Percentiles rank a stretch among this genome's conserved stretches.
Conservation (phyloP, 2,113 vertebrate species). For the Phalacrocorax carbo region DNA sequence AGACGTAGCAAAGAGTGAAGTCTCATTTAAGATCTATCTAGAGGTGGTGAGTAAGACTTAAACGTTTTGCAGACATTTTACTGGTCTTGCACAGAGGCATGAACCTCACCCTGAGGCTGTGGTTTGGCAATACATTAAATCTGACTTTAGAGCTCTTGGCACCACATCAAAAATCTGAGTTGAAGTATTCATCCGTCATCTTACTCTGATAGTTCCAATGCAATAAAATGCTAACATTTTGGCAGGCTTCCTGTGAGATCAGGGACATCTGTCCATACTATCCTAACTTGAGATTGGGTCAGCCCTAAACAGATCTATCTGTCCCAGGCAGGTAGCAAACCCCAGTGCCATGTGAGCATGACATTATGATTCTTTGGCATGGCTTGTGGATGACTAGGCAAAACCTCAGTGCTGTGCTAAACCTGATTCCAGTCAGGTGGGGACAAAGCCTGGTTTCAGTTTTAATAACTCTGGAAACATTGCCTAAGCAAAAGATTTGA, state of each 20-base stretch:
- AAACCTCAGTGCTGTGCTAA: not conserved
- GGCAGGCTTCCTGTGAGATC: not conserved
- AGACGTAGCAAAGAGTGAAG: not conserved
- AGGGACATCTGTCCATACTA: not conserved
- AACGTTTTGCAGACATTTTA: not conserved
- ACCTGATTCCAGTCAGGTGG: not conserved
- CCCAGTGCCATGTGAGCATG: rapidly evolving
- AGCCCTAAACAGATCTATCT: not conserved
- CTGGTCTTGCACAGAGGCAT: not conserved
- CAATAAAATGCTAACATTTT: not conserved
- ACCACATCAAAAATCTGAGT: not conserved
- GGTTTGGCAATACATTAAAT: not conserved
- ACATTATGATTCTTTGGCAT: not conserved
- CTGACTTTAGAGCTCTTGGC: not conserved
- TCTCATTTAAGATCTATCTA: not conserved
- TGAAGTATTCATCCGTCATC: not conserved
- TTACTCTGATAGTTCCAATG: not conserved
- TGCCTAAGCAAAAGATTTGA: not conserved
- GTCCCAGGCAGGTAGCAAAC: not conserved
- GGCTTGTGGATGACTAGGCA: not conserved
- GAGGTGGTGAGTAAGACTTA: not conserved
- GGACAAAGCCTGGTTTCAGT: not conserved
- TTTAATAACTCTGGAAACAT: not conserved
- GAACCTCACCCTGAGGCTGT: not conserved
- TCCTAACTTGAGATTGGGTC: not conserved